phyloP scores from a whole-genome alignment of 2,113 vertebrate genomes.

The Pimephales promelas region DNA sequence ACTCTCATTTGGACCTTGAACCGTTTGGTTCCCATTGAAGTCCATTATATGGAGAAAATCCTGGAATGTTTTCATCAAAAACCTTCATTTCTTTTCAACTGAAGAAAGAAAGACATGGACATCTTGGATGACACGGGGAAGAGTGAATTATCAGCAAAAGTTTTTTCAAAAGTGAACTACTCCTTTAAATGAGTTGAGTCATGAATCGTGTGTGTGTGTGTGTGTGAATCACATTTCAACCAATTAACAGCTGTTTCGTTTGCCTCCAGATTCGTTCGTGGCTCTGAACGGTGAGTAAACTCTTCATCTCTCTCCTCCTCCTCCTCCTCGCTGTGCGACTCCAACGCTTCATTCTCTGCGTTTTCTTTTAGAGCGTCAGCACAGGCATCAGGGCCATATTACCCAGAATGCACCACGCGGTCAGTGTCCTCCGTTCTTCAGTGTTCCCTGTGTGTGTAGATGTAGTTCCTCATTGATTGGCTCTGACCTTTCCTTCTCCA shows the following conservation, averaged over 20 bases:
- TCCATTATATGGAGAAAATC: no score
- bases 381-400: conserved; percentile 84
- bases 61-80: no score
- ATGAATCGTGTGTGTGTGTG: neutral
- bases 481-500: conserved; percentile 77
- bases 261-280: conserved; percentile 87
- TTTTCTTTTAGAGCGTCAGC: conserved; percentile 39
- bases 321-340: neutral
- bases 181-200: neutral
- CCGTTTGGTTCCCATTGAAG: no score
- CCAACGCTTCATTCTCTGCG: conserved; percentile 48
- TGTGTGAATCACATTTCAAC: conserved; percentile 12
- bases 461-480: conserved; percentile 55
- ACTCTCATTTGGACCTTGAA: no score
- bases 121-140: no score
- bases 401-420: conserved; percentile 80
- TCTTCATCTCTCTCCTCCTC: neutral
- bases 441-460: neutral
- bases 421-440: conserved; percentile 72
- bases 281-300: conserved; percentile 86
- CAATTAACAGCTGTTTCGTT: conserved; percentile 50
- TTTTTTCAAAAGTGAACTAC: no score
- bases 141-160: no score
- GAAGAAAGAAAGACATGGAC: no score
- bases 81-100: no score